Percentiles rank a stretch among this genome's conserved stretches.
Conservation (phyloP, 2,797 vertebrate species). For the Ispidina picta region DNA sequence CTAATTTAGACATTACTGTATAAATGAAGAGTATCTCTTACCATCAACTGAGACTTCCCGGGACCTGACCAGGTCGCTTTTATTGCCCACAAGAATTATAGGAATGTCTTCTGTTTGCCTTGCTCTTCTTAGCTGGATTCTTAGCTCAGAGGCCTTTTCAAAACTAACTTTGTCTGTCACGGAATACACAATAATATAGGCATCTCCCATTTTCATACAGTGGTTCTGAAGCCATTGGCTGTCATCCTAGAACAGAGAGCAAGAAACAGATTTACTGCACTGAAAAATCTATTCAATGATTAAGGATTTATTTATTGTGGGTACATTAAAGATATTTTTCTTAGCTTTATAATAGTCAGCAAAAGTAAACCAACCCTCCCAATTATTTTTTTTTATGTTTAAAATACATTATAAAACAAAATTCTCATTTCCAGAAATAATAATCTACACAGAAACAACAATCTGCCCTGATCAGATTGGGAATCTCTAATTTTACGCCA, state of each 20-base stretch:
- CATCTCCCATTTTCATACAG: slow-evolving; percentile 98
- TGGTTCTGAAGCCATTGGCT: slow-evolving; percentile 93
- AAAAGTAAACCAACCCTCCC: neutral
- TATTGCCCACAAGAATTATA: slow-evolving; percentile 98
- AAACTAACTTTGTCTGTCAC: slow-evolving; percentile 98
- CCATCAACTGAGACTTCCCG: slow-evolving; percentile 96
- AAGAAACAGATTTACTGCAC: neutral
- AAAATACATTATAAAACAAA: neutral
- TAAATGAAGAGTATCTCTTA: slow-evolving; percentile 72
- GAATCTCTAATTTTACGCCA: neutral
- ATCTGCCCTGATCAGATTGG: neutral
- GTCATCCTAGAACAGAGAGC: slow-evolving; percentile 84
- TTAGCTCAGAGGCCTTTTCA: slow-evolving; percentile 95
- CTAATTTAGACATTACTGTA: neutral
- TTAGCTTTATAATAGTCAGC: neutral
- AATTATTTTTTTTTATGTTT: neutral
- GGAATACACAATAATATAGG: slow-evolving; percentile 97
- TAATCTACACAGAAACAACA: too few species aligned
- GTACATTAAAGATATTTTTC: neutral
- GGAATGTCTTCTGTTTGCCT: slow-evolving; percentile 96
- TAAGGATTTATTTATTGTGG: neutral
- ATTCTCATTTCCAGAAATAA: neutral
- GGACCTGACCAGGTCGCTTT: slow-evolving; percentile 96
- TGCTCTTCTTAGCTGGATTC: slow-evolving; percentile 94
- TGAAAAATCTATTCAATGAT: neutral